These are phyloP conservation scores for Diplogasteroides magnus DNA, from an alignment of 1,140 invertebrate species.

Conservation along the genomic window DNA sequence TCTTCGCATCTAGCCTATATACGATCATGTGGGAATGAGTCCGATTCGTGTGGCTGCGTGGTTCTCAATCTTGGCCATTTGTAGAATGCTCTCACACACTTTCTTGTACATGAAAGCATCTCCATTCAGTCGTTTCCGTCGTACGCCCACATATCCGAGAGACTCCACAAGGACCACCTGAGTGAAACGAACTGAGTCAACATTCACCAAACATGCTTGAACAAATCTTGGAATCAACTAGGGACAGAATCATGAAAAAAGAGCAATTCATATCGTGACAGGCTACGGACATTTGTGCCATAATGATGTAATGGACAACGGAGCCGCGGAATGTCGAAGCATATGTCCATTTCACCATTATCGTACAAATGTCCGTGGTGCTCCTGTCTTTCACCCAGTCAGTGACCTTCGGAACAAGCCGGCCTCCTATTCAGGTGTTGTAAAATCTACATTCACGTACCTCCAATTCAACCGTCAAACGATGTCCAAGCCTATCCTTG, in stretches of 20 bases:
- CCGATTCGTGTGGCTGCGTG: no score
- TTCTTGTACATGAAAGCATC: constrained; percentile 78
- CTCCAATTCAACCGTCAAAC: constrained; percentile 72
- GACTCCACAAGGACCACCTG: neutral
- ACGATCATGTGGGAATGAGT: no score
- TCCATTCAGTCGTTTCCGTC: constrained; percentile 72
- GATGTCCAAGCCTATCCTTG: constrained; percentile 60
- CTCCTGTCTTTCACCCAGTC: no score
- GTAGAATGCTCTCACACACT: constrained; percentile 64
- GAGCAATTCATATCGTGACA: neutral
- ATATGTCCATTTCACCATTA: no score
- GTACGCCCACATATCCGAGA: constrained; percentile 63
- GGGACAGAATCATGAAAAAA: neutral
- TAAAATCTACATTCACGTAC: no score
- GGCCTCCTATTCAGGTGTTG: no score
- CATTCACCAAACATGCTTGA: neutral
- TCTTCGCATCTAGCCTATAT: no score
- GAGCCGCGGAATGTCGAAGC: constrained; percentile 64
- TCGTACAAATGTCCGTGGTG: no score
- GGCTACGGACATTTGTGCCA: no score
- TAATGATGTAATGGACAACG: no score
- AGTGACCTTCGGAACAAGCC: no score
- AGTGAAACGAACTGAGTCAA: neutral
- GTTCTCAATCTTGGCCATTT: constrained; percentile 18
- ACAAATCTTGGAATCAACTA: neutral